Conservation (phyloP, 2,888 invertebrate genomes). For the Mythimna albipuncta region DNA sequence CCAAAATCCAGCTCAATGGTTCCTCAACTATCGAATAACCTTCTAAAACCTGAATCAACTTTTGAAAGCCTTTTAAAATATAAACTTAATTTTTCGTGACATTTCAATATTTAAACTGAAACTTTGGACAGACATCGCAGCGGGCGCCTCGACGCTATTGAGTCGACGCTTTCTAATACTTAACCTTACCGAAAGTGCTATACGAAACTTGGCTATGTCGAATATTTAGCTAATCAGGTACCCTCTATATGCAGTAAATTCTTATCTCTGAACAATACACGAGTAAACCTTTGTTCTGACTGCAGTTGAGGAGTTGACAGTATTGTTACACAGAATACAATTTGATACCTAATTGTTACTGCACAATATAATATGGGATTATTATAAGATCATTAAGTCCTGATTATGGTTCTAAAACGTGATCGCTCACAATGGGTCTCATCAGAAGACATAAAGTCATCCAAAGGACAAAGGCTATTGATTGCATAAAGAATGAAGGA, state of each 20-base stretch:
- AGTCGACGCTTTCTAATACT: neutral
- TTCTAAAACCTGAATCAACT: neutral
- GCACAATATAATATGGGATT: neutral
- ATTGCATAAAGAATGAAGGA: no score
- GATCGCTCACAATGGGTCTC: no score
- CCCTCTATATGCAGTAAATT: neutral
- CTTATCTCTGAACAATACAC: neutral
- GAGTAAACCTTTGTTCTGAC: neutral
- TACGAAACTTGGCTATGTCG: neutral
- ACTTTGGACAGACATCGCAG: neutral
- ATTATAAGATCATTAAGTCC: neutral
- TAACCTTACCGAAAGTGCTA: neutral
- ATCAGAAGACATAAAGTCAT: no score
- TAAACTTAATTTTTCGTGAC: conserved; percentile 2
- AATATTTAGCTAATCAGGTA: neutral
- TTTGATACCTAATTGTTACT: neutral
- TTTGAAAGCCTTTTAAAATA: neutral
- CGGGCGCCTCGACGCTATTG: no score
- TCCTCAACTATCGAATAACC: neutral
- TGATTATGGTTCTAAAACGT: no score
- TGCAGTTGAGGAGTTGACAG: neutral
- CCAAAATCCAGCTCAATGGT: neutral
- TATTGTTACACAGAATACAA: neutral
- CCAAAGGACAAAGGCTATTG: no score
- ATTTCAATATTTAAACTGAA: neutral